Base-by-base conservation (phyloP, 2,888 invertebrate species). In the Andrena haemorrhoa region DNA sequence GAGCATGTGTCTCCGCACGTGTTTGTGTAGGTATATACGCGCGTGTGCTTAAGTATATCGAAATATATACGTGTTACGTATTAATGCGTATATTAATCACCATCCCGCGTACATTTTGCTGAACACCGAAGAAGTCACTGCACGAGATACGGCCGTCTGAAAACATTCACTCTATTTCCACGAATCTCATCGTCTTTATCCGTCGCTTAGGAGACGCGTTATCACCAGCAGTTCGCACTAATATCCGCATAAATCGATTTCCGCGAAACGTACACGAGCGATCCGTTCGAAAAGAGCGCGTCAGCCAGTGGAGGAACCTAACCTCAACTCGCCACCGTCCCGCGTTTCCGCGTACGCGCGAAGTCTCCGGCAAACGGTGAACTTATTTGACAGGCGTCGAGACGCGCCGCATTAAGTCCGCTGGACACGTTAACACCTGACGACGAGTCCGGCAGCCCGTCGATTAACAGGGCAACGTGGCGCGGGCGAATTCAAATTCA, bases 101-200 rank as follows among this genome's bases (percentile, higher is more conserved):
- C 84, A 86, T 66, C 51, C 64, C 82, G 79, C 88, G 82, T 88
- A 88, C 88, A 83, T 88, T 88, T 88, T 88, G 82, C 73, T 88
- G 88, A 81, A 71, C 88, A 81, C 88, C 83, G 65, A 88, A 85
- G 69, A 86, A 81, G 73, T 88, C 83, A 76, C 86, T 81, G 85
- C 88, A 88, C 88, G 87, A 84, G 75, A 83, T 76, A 79, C 86
- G 87, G 75, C 86, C 83, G 86, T 88, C 85, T 79, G 88, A 85
- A 82, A 88, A 88, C 87, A 88, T 88, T 88, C 88, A 88, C 87
- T 81, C 82, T 53, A 75, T 69, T 73, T 66, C 77, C 78, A 84
- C 80, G 68, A 63, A 63, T 63, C 74, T 66, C 77, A 78, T 82
- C 31, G 81, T 85, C 77, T 56, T 83, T 87, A 83, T 84, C 86